phyloP scores from a whole-genome alignment of 2,888 invertebrate genomes.

The Coelopa pilipes region DNA sequence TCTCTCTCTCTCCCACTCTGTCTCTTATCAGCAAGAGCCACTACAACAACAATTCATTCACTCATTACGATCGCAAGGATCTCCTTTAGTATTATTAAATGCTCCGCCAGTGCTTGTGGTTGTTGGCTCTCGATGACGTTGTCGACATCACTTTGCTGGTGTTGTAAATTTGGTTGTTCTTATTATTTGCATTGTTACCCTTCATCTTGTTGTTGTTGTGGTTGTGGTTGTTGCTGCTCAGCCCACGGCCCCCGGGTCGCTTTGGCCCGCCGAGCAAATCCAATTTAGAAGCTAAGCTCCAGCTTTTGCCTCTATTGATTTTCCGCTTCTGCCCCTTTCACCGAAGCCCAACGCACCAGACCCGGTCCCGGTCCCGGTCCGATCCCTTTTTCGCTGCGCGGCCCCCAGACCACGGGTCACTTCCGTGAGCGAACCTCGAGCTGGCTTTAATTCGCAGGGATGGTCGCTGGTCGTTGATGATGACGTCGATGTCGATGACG shows the following conservation, averaged over 20 bases:
- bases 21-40: neutral
- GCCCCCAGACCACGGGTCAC: too few species aligned
- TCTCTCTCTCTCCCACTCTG: too few species aligned
- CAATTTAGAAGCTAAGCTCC: conserved; percentile 33
- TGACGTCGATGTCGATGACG: neutral
- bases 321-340: neutral
- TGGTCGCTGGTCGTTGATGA: too few species aligned
- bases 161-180: too few species aligned
- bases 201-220: conserved; percentile 16
- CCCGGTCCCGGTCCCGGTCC: too few species aligned
- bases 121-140: too few species aligned
- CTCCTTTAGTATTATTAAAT: conserved; percentile 6
- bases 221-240: neutral
- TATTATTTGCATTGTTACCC: conserved; percentile 5
- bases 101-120: too few species aligned
- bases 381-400: neutral
- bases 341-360: too few species aligned
- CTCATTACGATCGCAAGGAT: conserved; percentile 27
- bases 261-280: conserved; percentile 3
- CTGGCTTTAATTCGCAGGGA: too few species aligned
- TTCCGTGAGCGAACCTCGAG: neutral
- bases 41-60: conserved; percentile 15
- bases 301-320: conserved; percentile 33
- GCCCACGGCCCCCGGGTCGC: neutral
- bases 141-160: too few species aligned